Evolutionary conservation across 2,113 vertebrate genomes (phyloP).

Genomic region (Chaetodon trifascialis): DNA sequence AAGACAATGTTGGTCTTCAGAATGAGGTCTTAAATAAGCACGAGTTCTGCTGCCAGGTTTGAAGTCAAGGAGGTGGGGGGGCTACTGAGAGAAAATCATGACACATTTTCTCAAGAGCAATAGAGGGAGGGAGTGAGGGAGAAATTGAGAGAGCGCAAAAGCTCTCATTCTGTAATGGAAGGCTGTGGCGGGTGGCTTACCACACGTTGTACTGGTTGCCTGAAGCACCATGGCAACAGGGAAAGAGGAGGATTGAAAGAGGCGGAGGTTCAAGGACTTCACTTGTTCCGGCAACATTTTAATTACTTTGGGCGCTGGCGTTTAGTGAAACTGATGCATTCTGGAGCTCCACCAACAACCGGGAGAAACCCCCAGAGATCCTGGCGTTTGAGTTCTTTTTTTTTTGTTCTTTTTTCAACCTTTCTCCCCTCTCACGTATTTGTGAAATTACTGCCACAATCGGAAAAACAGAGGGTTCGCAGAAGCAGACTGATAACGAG

Average conservation of each 20-base stretch:
- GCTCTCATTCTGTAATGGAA: slow-evolving; percentile 69
- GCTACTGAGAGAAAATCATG: slow-evolving; percentile 49
- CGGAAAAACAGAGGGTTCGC: slow-evolving; percentile 38
- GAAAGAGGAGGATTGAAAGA: slow-evolving; percentile 57
- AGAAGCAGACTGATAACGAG: slow-evolving; percentile 43
- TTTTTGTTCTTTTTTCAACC: neutral
- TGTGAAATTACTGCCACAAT: slow-evolving; percentile 48
- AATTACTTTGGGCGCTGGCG: slow-evolving; percentile 67
- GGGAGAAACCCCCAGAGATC: slow-evolving; percentile 40
- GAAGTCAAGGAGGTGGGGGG: slow-evolving; percentile 40
- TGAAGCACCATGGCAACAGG: slow-evolving; percentile 82
- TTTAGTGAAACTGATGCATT: slow-evolving; percentile 71
- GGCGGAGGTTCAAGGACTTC: slow-evolving; percentile 81
- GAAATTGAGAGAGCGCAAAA: slow-evolving; percentile 41
- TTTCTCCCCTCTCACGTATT: slow-evolving; percentile 17
- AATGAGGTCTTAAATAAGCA: slow-evolving; percentile 47
- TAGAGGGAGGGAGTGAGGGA: slow-evolving; percentile 26
- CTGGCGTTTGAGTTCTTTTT: neutral
- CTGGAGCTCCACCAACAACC: slow-evolving; percentile 44
- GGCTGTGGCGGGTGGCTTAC: slow-evolving; percentile 52
- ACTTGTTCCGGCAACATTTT: slow-evolving; percentile 81
- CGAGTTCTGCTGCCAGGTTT: slow-evolving; percentile 35
- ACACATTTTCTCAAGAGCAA: slow-evolving; percentile 55
- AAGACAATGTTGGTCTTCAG: slow-evolving; percentile 45
- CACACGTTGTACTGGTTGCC: slow-evolving; percentile 60